These are phyloP conservation scores for Eristalinus aeneus DNA, from an alignment of 2,888 invertebrate species.

Conservation along the genomic window DNA sequence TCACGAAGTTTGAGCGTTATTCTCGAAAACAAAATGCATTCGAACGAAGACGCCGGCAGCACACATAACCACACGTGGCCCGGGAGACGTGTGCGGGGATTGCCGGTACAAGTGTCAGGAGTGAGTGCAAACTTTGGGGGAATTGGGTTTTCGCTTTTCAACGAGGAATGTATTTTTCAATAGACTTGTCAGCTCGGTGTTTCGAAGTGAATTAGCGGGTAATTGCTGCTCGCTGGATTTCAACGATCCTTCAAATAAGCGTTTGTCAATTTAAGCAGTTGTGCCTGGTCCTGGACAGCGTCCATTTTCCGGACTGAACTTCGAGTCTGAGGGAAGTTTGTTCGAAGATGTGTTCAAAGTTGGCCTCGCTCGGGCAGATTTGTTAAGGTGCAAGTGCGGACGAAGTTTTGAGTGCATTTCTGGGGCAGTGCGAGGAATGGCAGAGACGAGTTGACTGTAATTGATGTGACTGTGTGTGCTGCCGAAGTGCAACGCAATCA, in stretches of 20 bases:
- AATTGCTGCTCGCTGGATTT: background rate
- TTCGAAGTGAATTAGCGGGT: conserved; percentile 9
- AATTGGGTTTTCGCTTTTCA: conserved; percentile 14
- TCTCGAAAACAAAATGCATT: background rate
- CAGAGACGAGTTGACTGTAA: no score
- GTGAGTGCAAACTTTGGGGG: background rate
- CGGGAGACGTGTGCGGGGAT: background rate
- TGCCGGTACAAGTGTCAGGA: background rate
- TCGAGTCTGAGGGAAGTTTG: background rate
- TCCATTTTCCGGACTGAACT: background rate
- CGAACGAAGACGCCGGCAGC: background rate
- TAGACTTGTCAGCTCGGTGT: conserved; percentile 22
- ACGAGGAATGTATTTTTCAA: conserved; percentile 13
- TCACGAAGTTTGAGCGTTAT: background rate
- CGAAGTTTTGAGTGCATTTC: no score
- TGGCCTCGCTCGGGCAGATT: background rate
- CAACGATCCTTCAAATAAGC: background rate
- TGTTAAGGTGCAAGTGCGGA: no score
- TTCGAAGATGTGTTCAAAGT: background rate
- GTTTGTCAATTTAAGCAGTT: background rate
- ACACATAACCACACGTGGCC: background rate
- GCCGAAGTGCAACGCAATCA: no score
- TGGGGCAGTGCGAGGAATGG: no score
- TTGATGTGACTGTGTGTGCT: no score
- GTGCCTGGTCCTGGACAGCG: background rate